phyloP scores from a whole-genome alignment of 23 tunicate genomes.

The Diplosoma virens region DNA sequence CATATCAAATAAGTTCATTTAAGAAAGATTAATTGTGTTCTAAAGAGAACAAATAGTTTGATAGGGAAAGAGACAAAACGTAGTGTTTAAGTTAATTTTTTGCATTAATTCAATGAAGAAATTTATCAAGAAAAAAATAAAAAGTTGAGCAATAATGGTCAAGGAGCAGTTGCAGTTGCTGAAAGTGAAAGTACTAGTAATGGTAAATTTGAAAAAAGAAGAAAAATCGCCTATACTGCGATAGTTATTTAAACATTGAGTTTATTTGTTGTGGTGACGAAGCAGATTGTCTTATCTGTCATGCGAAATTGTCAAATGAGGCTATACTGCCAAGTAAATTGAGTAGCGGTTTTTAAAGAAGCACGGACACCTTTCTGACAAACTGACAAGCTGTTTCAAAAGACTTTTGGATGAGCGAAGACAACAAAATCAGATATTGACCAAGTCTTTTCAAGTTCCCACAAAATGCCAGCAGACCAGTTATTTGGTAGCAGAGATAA shows the following conservation, averaged over 20 bases:
- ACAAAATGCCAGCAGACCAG: not conserved
- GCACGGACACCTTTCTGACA: slow-evolving; percentile 4
- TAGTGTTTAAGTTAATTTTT: not conserved
- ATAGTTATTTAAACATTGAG: not conserved
- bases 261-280: not conserved
- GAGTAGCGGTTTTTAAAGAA: not conserved
- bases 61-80: not conserved
- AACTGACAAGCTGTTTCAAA: slow-evolving; percentile 17
- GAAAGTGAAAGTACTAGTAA: not conserved
- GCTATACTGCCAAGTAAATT: too few relatives aligned
- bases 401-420: slow-evolving; percentile 15
- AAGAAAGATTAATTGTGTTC: too few relatives aligned
- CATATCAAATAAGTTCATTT: too few relatives aligned
- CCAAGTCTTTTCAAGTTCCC: not conserved
- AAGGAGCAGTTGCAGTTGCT: not conserved
- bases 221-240: not conserved
- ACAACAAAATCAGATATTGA: slow-evolving; percentile 1
- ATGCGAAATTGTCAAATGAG: not conserved
- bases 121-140: not conserved
- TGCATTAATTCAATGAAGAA: not conserved
- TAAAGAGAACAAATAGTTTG: not conserved
- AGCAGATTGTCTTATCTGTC: not conserved
- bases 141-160: not conserved
- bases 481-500: slow-evolving; percentile 12
- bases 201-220: too few relatives aligned